Evolutionary conservation across 2,113 vertebrate species (phyloP), one percentile per base, ranked within the genome.

Genomic region (Callorhinus ursinus): DNA sequence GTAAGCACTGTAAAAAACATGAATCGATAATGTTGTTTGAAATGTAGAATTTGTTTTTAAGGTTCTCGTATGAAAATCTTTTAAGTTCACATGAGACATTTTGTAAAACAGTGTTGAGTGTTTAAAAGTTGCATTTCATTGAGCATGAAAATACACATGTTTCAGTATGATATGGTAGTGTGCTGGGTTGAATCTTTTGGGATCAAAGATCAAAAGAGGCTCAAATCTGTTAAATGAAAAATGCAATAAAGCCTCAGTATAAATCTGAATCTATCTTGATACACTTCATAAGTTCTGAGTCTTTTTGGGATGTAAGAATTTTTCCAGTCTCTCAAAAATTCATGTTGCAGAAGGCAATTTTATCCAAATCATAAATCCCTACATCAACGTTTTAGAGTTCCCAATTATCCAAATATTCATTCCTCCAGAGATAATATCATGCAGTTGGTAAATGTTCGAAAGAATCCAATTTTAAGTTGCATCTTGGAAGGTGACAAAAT

Each of bases 351-450:
- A 96, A 98, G 94, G 80, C 90, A 98, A 98, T 98, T 98, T 98
- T 98, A 98, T 98, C 95, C 92, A 98, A 98, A 97, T 97, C 97
- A 97, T 98, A 98, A 98, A 98, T 98, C 92, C 55, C 87, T 95
- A 82, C 74, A 96, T 95, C 86, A 98, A 95, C n/a, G 3, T 93
- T 95, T 98, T 98, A 98, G 88, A 97, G 96, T 98, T 97, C 96
- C 92, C 96, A 98, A 98, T 98, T 98, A 98, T 97, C 93, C 88
- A 97, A 96, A 97, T 98, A 98, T 97, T 96, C 96, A 94, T 98
- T 98, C 94, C 90, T 93, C 16, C 33, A 71, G 93, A 95, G 80
- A 97, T 98, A 98, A 98, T 97, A 98, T 96, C 85, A 12, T 96
- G 72, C 77, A 81, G 84, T 91, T 96, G 80, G 79, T 96, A 98